Conservation (phyloP, 2,797 vertebrate genomes). For the Sebastolobus altivelis region DNA sequence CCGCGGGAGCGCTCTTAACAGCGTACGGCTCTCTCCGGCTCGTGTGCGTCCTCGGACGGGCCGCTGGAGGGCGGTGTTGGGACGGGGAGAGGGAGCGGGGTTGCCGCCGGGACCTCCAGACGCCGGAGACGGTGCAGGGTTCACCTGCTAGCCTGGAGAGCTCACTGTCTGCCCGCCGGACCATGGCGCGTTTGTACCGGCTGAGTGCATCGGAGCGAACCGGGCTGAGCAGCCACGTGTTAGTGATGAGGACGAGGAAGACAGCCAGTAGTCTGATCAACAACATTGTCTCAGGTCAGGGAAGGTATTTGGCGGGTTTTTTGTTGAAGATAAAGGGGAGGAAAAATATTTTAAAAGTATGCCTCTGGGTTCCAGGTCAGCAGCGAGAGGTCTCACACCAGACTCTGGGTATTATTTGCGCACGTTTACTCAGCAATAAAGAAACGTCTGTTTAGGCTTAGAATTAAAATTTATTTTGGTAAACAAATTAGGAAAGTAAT, state of each 20-base stretch:
- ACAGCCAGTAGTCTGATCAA: slow-evolving; percentile 82
- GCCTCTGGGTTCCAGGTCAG: slow-evolving; percentile 19
- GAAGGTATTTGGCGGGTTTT: neutral
- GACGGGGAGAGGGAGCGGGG: slow-evolving; percentile 67
- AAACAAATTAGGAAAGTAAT: slow-evolving; percentile 8
- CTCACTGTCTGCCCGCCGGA: slow-evolving; percentile 72
- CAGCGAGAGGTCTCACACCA: slow-evolving; percentile 38
- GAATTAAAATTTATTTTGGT: neutral
- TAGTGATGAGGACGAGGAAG: slow-evolving; percentile 81
- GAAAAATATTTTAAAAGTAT: neutral
- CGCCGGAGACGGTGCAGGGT: slow-evolving; percentile 85
- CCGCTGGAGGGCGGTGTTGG: slow-evolving; percentile 86
- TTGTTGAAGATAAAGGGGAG: neutral
- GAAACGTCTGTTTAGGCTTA: neutral
- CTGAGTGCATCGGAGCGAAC: slow-evolving; percentile 74
- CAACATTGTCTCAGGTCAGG: slow-evolving; percentile 72
- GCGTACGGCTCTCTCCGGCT: slow-evolving; percentile 49
- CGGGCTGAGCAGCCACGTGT: slow-evolving; percentile 80
- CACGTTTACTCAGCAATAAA: slow-evolving; percentile 27
- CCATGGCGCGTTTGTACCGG: slow-evolving; percentile 78
- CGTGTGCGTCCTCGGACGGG: slow-evolving; percentile 73
- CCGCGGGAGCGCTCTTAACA: slow-evolving; percentile 50
- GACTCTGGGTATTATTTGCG: slow-evolving; percentile 22
- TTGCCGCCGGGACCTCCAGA: slow-evolving; percentile 75
- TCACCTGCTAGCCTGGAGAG: slow-evolving; percentile 78